Evolutionary conservation across 2,888 invertebrate species (phyloP), one percentile per base, ranked within the genome.

Genomic region (Macrosiphum euphorbiae): DNA sequence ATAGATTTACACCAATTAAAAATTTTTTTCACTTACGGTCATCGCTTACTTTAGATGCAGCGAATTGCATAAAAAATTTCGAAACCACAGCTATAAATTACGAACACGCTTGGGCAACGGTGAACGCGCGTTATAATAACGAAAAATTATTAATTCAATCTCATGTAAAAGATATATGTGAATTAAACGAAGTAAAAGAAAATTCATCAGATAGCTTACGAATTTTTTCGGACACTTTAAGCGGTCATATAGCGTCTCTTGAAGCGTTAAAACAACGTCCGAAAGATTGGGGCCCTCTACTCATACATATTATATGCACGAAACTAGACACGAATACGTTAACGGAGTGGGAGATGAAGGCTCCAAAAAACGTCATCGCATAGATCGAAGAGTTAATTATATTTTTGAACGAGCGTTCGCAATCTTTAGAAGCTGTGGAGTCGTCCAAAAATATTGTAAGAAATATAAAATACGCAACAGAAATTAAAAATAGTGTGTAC

Each of bases 11-110:
- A 3, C 24, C 11, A 20, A 58, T 61, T 28, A 41, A 88, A 35
- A 88, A 88, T 13, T 88, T 88, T 24, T 50, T 88, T 35, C 35
- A 88, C 35, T 88, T 88, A 87, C 47, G 50, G 47, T 87, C 87
- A 2, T 87, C 87, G 3, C 47, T 87, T 2, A 28, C 24, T 7
- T 7, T 5, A 0, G 52, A 88, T 11, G 88, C 88, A 4, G 55
- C 55, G n/a, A n/a, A n/a, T n/a, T n/a, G 88, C 7, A 52, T 88
- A 11, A 88, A 52, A 35, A 52, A 55, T 52, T 24, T 88, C 1
- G 88, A 88, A 52, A 88, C 88, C 0, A 88, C 52, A 0, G 28
- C 52, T 3, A 35, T 52, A 52, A 50, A 88, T 16, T 88, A 88
- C 24, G 88, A 88, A 16, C 52, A 52, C 13, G 88, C 88, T 11